Conservation (phyloP, 2,888 invertebrate species). For the Shargacucullia verbasci region DNA sequence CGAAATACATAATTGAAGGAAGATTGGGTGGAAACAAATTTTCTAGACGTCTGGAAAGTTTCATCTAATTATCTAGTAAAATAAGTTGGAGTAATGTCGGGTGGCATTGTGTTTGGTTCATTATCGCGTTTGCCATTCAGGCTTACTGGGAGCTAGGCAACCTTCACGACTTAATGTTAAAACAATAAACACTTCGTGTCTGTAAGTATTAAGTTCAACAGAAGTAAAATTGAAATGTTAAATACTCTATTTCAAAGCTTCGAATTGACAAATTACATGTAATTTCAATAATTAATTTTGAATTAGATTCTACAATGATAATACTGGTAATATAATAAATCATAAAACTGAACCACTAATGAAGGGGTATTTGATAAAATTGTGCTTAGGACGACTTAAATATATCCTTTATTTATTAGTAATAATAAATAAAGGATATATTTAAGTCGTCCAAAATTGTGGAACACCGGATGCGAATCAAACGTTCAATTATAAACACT, state of each 20-base stretch:
- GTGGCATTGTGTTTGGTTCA: slow-evolving; percentile 39
- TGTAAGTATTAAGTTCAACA: no score
- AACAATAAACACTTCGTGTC: no score
- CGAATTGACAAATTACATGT: slow-evolving; percentile 9
- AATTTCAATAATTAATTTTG: slow-evolving; percentile 19
- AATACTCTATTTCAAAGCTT: no score
- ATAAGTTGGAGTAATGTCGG: slow-evolving; percentile 33
- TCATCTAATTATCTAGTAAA: slow-evolving; percentile 44
- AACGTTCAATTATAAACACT: slow-evolving; percentile 47
- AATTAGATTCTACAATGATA: slow-evolving; percentile 12
- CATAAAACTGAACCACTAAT: slow-evolving; percentile 29
- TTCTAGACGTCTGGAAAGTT: slow-evolving; percentile 60
- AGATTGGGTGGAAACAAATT: slow-evolving; percentile 34
- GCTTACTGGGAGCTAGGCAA: neutral
- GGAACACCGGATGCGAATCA: slow-evolving; percentile 41
- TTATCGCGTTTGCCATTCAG: slow-evolving; percentile 21
- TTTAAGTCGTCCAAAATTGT: slow-evolving; percentile 24
- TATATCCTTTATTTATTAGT: no score
- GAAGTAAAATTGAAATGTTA: slow-evolving; percentile 1
- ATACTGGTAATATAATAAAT: slow-evolving; percentile 15
- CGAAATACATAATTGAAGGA: slow-evolving; percentile 41
- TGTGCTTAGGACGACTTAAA: no score
- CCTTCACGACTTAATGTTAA: slow-evolving; percentile 14
- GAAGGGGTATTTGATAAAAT: slow-evolving; percentile 16
- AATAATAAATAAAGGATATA: slow-evolving; percentile 16